Conservation (phyloP, 2,888 invertebrate genomes). For the Piscicola geometra region DNA sequence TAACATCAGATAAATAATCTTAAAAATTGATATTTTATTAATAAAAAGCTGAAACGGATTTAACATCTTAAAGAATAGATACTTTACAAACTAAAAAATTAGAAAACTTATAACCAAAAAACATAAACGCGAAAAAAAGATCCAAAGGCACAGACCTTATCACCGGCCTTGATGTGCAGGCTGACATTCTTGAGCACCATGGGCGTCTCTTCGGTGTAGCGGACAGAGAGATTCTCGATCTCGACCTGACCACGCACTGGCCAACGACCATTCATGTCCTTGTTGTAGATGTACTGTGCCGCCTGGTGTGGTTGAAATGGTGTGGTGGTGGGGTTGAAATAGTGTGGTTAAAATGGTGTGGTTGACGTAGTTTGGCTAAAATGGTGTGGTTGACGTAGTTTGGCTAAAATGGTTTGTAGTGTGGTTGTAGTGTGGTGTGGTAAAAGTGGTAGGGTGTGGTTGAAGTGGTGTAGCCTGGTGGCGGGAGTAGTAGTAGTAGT, state of each 20-base stretch:
- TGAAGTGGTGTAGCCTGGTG: too few relatives aligned
- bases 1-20: background rate
- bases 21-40: background rate
- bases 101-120: too few relatives aligned
- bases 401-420: too few relatives aligned
- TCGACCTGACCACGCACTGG: slow-evolving; percentile 38
- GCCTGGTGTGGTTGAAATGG: background rate
- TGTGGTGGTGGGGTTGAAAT: too few relatives aligned
- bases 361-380: too few relatives aligned
- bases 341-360: too few relatives aligned
- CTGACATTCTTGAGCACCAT: slow-evolving; percentile 40
- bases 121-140: background rate
- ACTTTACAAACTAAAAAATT: background rate
- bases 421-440: too few relatives aligned
- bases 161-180: slow-evolving; percentile 35
- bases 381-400: too few relatives aligned
- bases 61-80: background rate
- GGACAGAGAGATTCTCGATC: slow-evolving; percentile 38
- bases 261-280: slow-evolving; percentile 28
- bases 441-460: too few relatives aligned
- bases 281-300: background rate
- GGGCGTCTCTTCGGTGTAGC: slow-evolving; percentile 40
- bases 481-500: too few relatives aligned
- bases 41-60: background rate
- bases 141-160: slow-evolving; percentile 37